Conservation (phyloP, 53 echinoderm and acorn worm genomes). For the Holothuria leucospilota region DNA sequence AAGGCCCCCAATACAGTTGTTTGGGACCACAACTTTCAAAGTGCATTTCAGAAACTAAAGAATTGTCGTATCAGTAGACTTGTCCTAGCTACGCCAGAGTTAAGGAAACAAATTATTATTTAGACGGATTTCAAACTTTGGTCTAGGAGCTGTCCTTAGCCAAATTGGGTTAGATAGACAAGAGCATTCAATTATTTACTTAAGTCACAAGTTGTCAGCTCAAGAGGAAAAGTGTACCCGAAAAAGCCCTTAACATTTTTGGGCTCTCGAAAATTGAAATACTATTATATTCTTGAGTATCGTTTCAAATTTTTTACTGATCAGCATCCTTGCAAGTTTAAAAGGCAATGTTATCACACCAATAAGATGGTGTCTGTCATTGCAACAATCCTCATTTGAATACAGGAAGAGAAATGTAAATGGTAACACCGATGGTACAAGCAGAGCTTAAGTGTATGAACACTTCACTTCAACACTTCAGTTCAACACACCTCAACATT, state of each 20-base stretch:
- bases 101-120: background rate
- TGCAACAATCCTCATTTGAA: too few species aligned
- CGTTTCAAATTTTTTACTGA: background rate
- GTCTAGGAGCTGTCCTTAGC: slow-evolving; percentile 42
- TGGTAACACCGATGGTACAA: too few species aligned
- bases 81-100: slow-evolving; percentile 26
- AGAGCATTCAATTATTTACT: slow-evolving; percentile 32
- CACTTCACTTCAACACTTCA: too few species aligned
- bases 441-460: too few species aligned
- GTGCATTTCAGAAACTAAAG: slow-evolving; percentile 15
- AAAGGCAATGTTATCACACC: too few species aligned
- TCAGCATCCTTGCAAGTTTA: too few species aligned
- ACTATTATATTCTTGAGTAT: background rate
- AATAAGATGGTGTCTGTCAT: too few species aligned
- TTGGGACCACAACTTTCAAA: slow-evolving; percentile 12
- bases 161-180: slow-evolving; percentile 21
- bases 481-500: too few species aligned
- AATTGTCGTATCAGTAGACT: background rate
- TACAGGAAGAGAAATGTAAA: too few species aligned
- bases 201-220: slow-evolving; percentile 17
- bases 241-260: background rate
- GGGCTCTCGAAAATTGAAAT: slow-evolving; percentile 5
- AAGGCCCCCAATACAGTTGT: background rate
- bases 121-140: slow-evolving; percentile 14
- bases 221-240: background rate